These are phyloP conservation scores for Archivesica marissinica DNA, from an alignment of 1,140 invertebrate species.

Conservation along the genomic window DNA sequence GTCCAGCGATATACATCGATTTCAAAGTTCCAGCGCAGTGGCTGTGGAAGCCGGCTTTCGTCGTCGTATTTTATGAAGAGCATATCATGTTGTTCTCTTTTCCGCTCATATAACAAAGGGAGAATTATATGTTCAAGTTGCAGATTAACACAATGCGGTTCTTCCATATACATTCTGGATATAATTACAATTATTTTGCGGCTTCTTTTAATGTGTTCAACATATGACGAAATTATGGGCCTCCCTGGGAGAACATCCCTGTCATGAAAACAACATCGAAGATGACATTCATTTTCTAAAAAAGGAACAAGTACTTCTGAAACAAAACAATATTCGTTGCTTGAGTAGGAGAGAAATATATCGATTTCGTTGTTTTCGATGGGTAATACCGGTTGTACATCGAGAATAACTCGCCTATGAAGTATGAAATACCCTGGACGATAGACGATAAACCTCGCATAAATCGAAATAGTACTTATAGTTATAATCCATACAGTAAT, in stretches of 20 bases:
- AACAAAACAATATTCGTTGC: background rate
- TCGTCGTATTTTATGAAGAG: too few species aligned
- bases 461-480: background rate
- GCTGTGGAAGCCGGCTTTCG: too few species aligned
- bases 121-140: conserved; percentile 36
- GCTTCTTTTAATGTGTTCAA: conserved; percentile 2
- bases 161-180: background rate
- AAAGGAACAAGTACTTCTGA: background rate
- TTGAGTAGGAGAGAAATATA: conserved; percentile 9
- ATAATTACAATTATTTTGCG: conserved; percentile 7
- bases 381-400: background rate
- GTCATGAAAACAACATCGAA: background rate
- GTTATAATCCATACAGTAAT: background rate
- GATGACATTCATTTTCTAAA: conserved; percentile 1
- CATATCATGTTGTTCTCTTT: too few species aligned
- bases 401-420: too few species aligned
- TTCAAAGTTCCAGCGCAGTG: too few species aligned
- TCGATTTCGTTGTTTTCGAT: background rate
- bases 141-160: background rate
- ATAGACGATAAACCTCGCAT: background rate
- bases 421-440: background rate
- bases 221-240: background rate
- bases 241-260: conserved; percentile 9
- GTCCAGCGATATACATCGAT: too few species aligned
- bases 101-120: too few species aligned